phyloP scores from a whole-genome alignment of 1,140 invertebrate species.

The Coptotermes formosanus region DNA sequence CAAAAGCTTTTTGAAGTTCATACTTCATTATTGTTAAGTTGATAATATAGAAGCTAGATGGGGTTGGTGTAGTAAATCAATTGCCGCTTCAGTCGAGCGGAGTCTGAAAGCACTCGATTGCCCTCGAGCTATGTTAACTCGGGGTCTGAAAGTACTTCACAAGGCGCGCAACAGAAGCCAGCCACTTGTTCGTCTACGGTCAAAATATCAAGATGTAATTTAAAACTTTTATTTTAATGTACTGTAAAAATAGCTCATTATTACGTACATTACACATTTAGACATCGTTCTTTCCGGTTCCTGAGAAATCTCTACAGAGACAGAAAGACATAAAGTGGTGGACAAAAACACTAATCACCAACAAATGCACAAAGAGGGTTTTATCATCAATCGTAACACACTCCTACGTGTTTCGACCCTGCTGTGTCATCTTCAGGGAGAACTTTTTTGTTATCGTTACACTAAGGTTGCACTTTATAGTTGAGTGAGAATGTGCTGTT shows the following conservation, averaged over 20 bases:
- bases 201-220: neutral
- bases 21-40: conserved; percentile 15
- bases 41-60: neutral
- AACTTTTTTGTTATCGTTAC: no score
- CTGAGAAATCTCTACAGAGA: neutral
- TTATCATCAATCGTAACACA: no score
- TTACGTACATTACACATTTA: neutral
- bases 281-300: neutral
- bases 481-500: no score
- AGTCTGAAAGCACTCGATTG: neutral
- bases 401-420: no score
- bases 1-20: conserved; percentile 16
- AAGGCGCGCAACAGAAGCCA: neutral
- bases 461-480: no score
- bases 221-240: neutral
- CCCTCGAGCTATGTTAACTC: conserved; percentile 13
- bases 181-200: neutral
- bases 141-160: neutral
- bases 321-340: no score
- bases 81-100: neutral
- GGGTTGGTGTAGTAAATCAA: conserved; percentile 15
- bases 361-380: no score
- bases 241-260: neutral
- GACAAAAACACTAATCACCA: no score
- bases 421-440: no score